Conservation (phyloP, 2,797 vertebrate species). For the Peromyscus aztecus region DNA sequence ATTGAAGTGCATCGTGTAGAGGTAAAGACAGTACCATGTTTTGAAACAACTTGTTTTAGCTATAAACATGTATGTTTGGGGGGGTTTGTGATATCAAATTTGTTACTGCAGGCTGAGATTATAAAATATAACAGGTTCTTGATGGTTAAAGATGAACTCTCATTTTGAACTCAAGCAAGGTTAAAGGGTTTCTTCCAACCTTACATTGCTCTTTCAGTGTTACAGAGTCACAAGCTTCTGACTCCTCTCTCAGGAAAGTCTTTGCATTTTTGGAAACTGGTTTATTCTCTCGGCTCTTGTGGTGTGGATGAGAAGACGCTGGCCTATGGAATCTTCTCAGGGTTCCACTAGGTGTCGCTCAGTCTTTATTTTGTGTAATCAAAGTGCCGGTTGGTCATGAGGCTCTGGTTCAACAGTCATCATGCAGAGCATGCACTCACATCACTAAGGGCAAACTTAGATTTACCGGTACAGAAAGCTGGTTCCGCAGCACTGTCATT, state of each 20-base stretch:
- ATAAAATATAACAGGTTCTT: constrained; percentile 4
- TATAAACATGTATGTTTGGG: neutral
- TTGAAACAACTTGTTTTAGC: neutral
- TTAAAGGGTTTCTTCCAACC: neutral
- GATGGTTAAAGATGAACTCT: neutral
- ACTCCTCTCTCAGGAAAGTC: neutral
- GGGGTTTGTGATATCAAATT: neutral
- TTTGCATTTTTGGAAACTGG: neutral
- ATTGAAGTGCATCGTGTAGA: neutral
- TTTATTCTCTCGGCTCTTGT: neutral
- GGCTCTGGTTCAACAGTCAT: neutral
- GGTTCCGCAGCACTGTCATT: neutral
- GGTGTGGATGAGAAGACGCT: neutral
- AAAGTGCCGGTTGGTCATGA: neutral
- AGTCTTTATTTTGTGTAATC: neutral
- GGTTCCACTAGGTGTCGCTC: constrained; percentile 74
- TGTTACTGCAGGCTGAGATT: constrained; percentile 27
- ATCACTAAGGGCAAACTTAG: neutral
- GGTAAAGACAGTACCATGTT: neutral
- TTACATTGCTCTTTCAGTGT: neutral
- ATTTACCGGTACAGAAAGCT: neutral
- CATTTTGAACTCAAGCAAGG: constrained; percentile 26
- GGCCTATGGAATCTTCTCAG: neutral
- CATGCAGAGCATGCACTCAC: neutral
- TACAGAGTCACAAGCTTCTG: neutral